Evolutionary conservation across 92 coral and sea anemone genomes (phyloP).

Genomic region (Muricea muricata): DNA sequence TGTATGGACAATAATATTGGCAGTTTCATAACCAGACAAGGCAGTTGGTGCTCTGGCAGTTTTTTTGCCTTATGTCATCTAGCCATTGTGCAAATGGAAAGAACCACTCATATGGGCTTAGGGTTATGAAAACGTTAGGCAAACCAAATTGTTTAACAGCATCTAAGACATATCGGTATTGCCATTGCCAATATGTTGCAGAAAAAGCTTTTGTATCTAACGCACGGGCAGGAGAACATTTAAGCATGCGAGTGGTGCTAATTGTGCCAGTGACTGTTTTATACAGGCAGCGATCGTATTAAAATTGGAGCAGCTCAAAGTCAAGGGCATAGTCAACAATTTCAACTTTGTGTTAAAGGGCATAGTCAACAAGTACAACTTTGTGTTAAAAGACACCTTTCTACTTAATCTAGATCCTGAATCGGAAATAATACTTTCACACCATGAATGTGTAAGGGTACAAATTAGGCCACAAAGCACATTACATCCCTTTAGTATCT

Average conservation of each 20-base stretch:
- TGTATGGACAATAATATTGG: background rate
- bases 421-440: slow-evolving; percentile 38
- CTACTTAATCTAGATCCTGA: background rate
- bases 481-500: slow-evolving; percentile 39
- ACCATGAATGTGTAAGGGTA: slow-evolving; percentile 49
- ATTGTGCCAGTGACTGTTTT: slow-evolving; percentile 45
- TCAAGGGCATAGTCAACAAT: slow-evolving; percentile 37
- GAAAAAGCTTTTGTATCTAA: slow-evolving; percentile 34
- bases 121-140: slow-evolving; percentile 19
- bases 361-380: background rate
- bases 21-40: slow-evolving; percentile 5
- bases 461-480: slow-evolving; percentile 52
- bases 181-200: slow-evolving; percentile 32
- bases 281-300: slow-evolving; percentile 50
- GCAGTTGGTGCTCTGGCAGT: slow-evolving; percentile 5
- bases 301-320: slow-evolving; percentile 40
- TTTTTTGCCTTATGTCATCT: background rate
- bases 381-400: slow-evolving; percentile 28
- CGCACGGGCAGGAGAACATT: slow-evolving; percentile 31
- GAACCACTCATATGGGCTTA: too few relatives aligned
- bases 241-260: background rate
- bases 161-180: slow-evolving; percentile 25
- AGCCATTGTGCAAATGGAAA: slow-evolving; percentile 29
- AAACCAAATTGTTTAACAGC: slow-evolving; percentile 26
- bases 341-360: too few relatives aligned